Conservation (phyloP, 2,113 vertebrate species). For the Cacatua alba region DNA sequence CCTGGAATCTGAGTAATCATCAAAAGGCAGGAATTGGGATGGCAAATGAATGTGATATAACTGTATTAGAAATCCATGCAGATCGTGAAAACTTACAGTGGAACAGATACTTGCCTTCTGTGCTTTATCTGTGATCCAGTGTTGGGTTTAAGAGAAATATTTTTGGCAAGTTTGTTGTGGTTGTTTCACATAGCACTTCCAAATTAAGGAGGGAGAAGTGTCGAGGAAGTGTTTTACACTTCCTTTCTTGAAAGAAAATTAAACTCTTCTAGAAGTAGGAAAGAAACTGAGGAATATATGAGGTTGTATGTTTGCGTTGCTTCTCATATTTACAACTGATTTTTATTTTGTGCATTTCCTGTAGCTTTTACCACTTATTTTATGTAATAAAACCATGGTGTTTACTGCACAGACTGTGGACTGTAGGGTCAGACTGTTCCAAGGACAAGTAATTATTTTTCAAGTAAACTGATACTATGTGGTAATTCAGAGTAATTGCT, state of each 20-base stretch:
- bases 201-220: neutral
- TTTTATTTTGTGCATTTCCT: neutral
- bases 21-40: neutral
- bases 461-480: neutral
- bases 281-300: neutral
- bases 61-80: neutral
- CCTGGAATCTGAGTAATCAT: neutral
- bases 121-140: neutral
- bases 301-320: neutral
- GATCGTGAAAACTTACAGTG: neutral
- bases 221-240: neutral
- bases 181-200: neutral
- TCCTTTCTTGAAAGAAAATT: neutral
- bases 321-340: fast-evolving
- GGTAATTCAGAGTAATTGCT: neutral
- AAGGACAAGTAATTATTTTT: neutral
- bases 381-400: neutral
- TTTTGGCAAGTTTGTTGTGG: neutral
- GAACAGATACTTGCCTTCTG: neutral
- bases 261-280: neutral
- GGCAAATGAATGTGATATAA: neutral
- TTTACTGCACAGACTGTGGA: neutral
- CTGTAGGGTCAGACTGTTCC: neutral
- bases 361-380: neutral
- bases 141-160: neutral